A percentile compares a stretch with the other conserved stretches of the same genome.
Evolutionary conservation across 30 jellyfish, hydroid and myxozoan species (phyloP).

Genomic region (Aurelia aurita): DNA sequence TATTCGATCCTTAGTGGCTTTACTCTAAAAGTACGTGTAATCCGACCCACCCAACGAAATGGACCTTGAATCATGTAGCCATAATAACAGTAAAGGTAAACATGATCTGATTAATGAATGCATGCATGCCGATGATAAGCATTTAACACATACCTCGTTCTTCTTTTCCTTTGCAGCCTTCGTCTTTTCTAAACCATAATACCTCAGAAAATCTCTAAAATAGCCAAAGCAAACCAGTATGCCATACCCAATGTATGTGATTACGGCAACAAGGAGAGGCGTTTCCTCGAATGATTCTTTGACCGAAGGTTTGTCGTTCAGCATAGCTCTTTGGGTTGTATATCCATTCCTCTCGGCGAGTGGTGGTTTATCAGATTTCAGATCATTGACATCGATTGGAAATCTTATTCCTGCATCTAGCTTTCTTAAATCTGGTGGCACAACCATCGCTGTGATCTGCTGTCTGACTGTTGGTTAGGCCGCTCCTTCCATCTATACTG

Average conservation of each 20-base stretch:
- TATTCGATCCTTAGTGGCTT: too few species aligned
- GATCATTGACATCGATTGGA: conserved; percentile 1
- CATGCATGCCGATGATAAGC: too few species aligned
- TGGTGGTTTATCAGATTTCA: conserved; percentile 13
- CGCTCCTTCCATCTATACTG: conserved; percentile 17
- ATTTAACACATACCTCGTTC: conserved; percentile 60
- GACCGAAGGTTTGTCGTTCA: conserved; percentile 15
- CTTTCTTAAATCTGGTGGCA: conserved; percentile 7
- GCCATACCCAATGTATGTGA: conserved; percentile 96
- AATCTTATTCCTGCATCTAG: conserved; percentile 12
- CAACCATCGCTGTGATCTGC: conserved; percentile 20
- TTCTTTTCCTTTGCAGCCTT: conserved; percentile 94
- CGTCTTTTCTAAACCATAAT: conserved; percentile 80
- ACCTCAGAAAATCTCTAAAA: conserved; percentile 84
- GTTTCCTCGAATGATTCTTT: conserved; percentile 88
- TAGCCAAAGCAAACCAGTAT: conserved; percentile 89
- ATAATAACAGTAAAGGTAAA: too few species aligned
- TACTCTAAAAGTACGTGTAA: too few species aligned
- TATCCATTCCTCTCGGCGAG: background rate
- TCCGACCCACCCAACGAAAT: too few species aligned
- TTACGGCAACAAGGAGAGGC: conserved; percentile 93
- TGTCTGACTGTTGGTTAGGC: background rate
- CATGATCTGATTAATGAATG: too few species aligned
- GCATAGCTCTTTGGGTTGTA: background rate
- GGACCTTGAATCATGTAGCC: too few species aligned